Percentiles rank a stretch among this genome's conserved stretches.
Evolutionary conservation across 1,140 invertebrate species (phyloP).

Genomic region (Micrasema longulum): DNA sequence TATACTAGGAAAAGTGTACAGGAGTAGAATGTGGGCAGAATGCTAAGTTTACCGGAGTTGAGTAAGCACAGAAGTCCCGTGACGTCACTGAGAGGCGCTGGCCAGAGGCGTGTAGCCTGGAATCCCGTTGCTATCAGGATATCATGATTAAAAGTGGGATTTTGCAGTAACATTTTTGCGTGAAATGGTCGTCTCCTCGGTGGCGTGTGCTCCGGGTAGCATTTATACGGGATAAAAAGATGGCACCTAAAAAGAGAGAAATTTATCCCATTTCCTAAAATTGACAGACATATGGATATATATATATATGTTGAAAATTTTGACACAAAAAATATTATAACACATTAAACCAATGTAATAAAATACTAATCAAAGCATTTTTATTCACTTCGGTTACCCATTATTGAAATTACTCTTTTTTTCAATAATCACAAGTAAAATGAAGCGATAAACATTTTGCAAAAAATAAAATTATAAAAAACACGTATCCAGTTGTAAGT

Average conservation of each 20-base stretch:
- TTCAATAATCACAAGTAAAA: too few relatives aligned
- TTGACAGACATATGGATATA: too few relatives aligned
- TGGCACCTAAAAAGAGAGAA: constrained; percentile 15
- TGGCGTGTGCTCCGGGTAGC: constrained; percentile 3
- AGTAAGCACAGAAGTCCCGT: constrained; percentile 51
- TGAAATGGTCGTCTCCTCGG: constrained; percentile 4
- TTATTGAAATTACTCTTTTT: too few relatives aligned
- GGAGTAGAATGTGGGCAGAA: constrained; percentile 38
- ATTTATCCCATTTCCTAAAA: too few relatives aligned
- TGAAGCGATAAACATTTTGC: too few relatives aligned
- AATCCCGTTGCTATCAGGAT: constrained; percentile 30
- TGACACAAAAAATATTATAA: too few relatives aligned
- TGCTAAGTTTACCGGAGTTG: constrained; percentile 52
- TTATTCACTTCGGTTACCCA: too few relatives aligned
- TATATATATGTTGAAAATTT: too few relatives aligned
- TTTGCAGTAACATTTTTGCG: constrained; percentile 6
- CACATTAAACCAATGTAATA: too few relatives aligned
- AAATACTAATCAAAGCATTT: too few relatives aligned
- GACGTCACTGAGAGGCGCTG: constrained; percentile 36
- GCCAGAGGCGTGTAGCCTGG: constrained; percentile 40
- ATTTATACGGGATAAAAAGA: constrained; percentile 28
- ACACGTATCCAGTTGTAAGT: too few relatives aligned
- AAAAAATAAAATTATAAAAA: too few relatives aligned
- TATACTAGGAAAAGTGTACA: constrained; percentile 32
- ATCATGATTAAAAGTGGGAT: constrained; percentile 12